These are phyloP conservation scores for Folsomia manolachei DNA, from an alignment of 2,888 invertebrate genomes.

Conservation along the genomic window DNA sequence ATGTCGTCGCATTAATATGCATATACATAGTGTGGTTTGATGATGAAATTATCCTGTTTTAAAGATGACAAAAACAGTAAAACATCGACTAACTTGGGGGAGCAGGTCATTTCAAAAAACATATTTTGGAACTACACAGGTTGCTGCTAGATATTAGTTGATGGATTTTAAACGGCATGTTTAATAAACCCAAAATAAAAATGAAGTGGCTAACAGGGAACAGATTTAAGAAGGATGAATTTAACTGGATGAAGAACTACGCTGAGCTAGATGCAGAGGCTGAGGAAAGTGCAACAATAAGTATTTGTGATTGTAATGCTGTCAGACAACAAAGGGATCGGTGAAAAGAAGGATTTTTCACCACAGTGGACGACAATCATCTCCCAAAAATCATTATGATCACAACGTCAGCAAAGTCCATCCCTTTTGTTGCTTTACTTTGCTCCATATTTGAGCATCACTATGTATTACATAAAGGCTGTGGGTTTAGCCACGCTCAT, in stretches of 20 bases:
- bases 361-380: slow-evolving; percentile 22
- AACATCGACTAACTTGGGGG: too few species aligned
- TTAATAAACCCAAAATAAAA: background rate
- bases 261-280: background rate
- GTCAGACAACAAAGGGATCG: slow-evolving; percentile 21
- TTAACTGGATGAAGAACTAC: too few species aligned
- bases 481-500: slow-evolving; percentile 26
- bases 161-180: background rate
- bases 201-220: slow-evolving; percentile 22
- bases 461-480: slow-evolving; percentile 33
- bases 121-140: background rate
- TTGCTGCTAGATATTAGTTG: background rate
- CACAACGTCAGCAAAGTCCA: background rate
- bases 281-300: slow-evolving; percentile 17
- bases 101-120: background rate
- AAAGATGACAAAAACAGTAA: too few species aligned
- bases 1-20: too few species aligned
- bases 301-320: slow-evolving; percentile 10
- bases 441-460: background rate
- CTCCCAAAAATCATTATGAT: too few species aligned
- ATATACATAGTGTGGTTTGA: too few species aligned
- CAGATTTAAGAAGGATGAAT: background rate
- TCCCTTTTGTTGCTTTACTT: slow-evolving; percentile 13
- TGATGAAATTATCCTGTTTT: too few species aligned
- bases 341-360: slow-evolving; percentile 37